Evolutionary conservation across 2,113 vertebrate genomes (phyloP), one percentile per base, ranked within the genome.

Genomic region (Capreolus pygargus): DNA sequence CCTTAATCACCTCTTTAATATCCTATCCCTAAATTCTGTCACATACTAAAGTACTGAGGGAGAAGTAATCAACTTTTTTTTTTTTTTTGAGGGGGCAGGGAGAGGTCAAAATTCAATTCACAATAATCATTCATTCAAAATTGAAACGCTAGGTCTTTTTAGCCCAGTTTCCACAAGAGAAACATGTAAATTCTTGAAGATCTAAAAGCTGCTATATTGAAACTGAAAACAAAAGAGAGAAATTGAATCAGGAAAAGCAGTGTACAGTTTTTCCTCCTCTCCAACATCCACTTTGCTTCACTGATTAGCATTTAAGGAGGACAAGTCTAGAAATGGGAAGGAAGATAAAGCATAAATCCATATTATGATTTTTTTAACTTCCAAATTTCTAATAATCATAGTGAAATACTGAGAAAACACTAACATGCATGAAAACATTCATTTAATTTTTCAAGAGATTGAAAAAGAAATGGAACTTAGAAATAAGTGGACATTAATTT

Each of bases 231-330:
- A 7, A 89, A 5, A 36, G 25, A 83, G 19, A 43, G 6, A 55
- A 15, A 23, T 0, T 45, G 23, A 70, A 52, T 79, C 9, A 81
- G 16, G 5, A 52, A 70, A 74, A 64, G 1, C 17, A 47, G 15
- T 21, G 1, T 9, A 30, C 1, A 11, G 0, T 6, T 82, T 28
- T 10, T 17, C 9, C 13, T 33, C 8, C 12, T 15, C 23, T 50
- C 27, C 21, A 70, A n/a, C 1, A 21, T 23, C 3, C 0, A 3
- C 16, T 94, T 96, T 47, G 13, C 25, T 52, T 90, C 5, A 39
- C 4, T 47, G 23, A 91, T 33, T 27, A 85, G 43, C 10, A 93
- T 64, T 55, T 64, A 86, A 4, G 6, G 21, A 57, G 19, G 30
- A 36, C 14, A 1, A 8, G 15, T 4, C 3, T n/a, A 70, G 19